Evolutionary conservation across 2,797 vertebrate species (phyloP).

Genomic region (Aeoliscus strigatus): DNA sequence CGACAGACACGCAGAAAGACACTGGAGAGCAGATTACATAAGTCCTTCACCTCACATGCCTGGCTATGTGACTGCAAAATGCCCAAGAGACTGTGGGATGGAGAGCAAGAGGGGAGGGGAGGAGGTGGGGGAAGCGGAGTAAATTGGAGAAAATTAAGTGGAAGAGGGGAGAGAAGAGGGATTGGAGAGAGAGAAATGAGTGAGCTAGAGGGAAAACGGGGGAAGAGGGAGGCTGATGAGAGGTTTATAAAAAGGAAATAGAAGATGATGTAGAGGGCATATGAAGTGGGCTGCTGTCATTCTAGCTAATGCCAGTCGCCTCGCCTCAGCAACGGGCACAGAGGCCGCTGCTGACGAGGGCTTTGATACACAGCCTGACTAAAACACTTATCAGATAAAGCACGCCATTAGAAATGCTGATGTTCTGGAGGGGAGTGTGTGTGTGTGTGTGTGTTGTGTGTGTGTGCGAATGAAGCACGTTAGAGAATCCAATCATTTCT

Average conservation of each 20-base stretch:
- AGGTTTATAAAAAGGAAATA: constrained; percentile 65
- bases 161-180: constrained; percentile 49
- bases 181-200: constrained; percentile 38
- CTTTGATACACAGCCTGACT: constrained; percentile 46
- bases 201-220: constrained; percentile 9
- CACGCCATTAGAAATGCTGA: constrained; percentile 41
- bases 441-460: too few relatives aligned
- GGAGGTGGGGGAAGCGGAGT: constrained; percentile 41
- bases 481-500: constrained; percentile 17
- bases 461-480: constrained; percentile 37
- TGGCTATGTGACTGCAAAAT: constrained; percentile 72
- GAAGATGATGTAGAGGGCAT: constrained; percentile 58
- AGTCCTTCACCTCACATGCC: constrained; percentile 74
- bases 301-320: constrained; percentile 43
- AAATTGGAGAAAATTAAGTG: constrained; percentile 70
- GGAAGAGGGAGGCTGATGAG: constrained; percentile 30
- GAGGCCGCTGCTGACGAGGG: constrained; percentile 37
- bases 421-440: constrained; percentile 23
- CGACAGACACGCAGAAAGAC: constrained; percentile 12
- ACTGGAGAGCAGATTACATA: constrained; percentile 65
- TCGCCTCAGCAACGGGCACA: constrained; percentile 31
- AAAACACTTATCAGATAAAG: constrained; percentile 56
- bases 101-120: constrained; percentile 31
- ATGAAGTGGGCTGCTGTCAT: constrained; percentile 61
- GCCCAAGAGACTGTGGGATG: constrained; percentile 52